These are phyloP conservation scores for Platichthys stellatus DNA, from an alignment of 2,113 vertebrate genomes.

Conservation along the genomic window DNA sequence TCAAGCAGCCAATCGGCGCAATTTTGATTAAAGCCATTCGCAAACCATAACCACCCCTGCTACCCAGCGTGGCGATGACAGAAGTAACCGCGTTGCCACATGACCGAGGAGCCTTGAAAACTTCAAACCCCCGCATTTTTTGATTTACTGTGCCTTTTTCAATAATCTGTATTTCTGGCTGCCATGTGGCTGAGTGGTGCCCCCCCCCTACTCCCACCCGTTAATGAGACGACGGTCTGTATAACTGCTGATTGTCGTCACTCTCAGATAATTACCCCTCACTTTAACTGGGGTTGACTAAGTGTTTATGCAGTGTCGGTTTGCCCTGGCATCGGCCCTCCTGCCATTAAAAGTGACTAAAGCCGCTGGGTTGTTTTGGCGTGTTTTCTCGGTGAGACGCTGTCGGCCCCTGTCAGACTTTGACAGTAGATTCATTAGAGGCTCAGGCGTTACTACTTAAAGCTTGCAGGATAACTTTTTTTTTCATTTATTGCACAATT, in stretches of 20 bases:
- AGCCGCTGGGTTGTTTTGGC: slow-evolving; percentile 31
- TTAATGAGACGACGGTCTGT: slow-evolving; percentile 58
- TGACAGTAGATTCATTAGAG: slow-evolving; percentile 16
- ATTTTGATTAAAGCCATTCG: not conserved
- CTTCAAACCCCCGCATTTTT: slow-evolving; percentile 2
- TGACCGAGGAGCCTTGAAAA: slow-evolving; percentile 12
- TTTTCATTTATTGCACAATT: not conserved
- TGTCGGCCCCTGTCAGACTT: slow-evolving; percentile 21
- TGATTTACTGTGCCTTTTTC: slow-evolving; percentile 25
- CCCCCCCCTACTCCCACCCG: slow-evolving; percentile 18
- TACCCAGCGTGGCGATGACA: not conserved
- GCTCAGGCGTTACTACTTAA: slow-evolving; percentile 31
- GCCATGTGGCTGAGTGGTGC: slow-evolving; percentile 21
- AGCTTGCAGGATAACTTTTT: not conserved
- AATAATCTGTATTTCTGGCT: slow-evolving; percentile 35
- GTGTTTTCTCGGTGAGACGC: slow-evolving; percentile 21
- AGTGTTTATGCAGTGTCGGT: slow-evolving; percentile 67
- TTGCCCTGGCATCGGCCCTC: slow-evolving; percentile 60
- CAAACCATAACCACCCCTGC: slow-evolving; percentile 3
- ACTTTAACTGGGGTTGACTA: slow-evolving; percentile 66
- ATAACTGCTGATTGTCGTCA: slow-evolving; percentile 68
- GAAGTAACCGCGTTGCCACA: not conserved
- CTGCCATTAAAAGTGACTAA: slow-evolving; percentile 71
- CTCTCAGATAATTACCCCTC: slow-evolving; percentile 66
- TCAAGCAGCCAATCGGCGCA: not conserved